Percentiles rank a stretch among this genome's conserved stretches.
Conservation (phyloP, 2,888 invertebrate genomes). For the Chaitophorus viminalis region DNA sequence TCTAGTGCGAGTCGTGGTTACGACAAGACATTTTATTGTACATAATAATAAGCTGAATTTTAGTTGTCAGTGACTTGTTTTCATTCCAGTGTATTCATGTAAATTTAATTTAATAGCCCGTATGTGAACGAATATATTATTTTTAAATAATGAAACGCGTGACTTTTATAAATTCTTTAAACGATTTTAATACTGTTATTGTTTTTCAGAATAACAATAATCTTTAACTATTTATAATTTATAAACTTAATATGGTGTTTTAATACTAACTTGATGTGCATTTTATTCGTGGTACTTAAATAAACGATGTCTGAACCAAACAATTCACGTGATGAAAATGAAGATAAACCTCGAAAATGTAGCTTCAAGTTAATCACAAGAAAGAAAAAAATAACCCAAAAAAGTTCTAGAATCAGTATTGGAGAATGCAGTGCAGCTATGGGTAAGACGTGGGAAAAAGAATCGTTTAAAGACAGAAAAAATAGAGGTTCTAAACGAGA, state of each 20-base stretch:
- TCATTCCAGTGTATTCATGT: conserved; percentile 47
- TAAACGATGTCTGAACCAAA: conserved; percentile 47
- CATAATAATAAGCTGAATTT: conserved; percentile 31
- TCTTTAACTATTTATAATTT: not conserved
- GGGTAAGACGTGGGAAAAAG: conserved; percentile 55
- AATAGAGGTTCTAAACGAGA: conserved; percentile 75
- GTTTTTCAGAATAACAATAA: not conserved
- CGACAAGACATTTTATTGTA: conserved; percentile 53
- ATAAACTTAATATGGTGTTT: not conserved
- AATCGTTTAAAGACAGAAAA: conserved; percentile 68
- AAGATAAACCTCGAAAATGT: conserved; percentile 42
- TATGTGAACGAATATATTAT: not conserved
- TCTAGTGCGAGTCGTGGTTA: conserved; percentile 58
- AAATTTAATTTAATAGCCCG: not conserved
- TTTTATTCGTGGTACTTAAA: not conserved
- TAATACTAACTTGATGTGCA: not conserved
- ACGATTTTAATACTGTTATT: not conserved
- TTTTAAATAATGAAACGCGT: not conserved
- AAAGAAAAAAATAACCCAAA: conserved; percentile 56
- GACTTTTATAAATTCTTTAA: not conserved
- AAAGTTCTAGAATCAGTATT: conserved; percentile 46
- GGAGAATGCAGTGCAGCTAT: conserved; percentile 44
- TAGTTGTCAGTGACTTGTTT: conserved; percentile 25
- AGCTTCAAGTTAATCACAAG: conserved; percentile 48
- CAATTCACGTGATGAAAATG: conserved; percentile 32